These are phyloP conservation scores for Venustoraphidia nigricollis DNA, from an alignment of 2,888 invertebrate species.

Conservation along the genomic window DNA sequence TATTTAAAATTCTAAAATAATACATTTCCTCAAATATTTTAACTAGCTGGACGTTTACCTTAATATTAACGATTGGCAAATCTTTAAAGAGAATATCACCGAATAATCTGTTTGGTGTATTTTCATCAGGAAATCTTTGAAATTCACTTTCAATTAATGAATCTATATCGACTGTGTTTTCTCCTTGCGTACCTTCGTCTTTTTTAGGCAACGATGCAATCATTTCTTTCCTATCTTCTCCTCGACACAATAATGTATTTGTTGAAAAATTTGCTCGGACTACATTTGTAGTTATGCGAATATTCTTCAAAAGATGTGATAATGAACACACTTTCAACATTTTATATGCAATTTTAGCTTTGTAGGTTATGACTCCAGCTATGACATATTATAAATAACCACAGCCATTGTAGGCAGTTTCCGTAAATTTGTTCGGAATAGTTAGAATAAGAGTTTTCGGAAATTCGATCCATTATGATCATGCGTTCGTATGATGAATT, in stretches of 20 bases:
- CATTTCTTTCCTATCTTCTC: constrained; percentile 36
- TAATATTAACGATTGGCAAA: constrained; percentile 69
- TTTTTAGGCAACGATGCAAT: constrained; percentile 31
- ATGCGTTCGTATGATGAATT: not conserved
- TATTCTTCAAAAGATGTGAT: too few relatives aligned
- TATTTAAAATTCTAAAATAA: not conserved
- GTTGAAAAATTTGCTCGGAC: not conserved
- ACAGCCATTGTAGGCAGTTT: too few relatives aligned
- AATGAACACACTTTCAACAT: too few relatives aligned
- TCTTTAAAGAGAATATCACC: constrained; percentile 64
- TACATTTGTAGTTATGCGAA: too few relatives aligned
- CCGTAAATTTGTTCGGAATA: too few relatives aligned
- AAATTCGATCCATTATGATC: not conserved
- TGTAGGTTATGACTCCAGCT: too few relatives aligned
- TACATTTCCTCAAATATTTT: not conserved
- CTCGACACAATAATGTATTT: constrained; percentile 21
- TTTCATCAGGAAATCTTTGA: constrained; percentile 49
- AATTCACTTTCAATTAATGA: constrained; percentile 38
- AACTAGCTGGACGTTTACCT: constrained; percentile 42
- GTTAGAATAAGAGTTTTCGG: not conserved
- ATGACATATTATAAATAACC: too few relatives aligned
- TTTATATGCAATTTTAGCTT: too few relatives aligned
- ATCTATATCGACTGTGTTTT: constrained; percentile 56
- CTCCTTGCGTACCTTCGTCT: constrained; percentile 70
- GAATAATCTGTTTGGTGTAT: constrained; percentile 55